A percentile compares a stretch with the other conserved stretches of the same genome.
Evolutionary conservation across 2,888 invertebrate species (phyloP).

Genomic region (Tipula confusa): DNA sequence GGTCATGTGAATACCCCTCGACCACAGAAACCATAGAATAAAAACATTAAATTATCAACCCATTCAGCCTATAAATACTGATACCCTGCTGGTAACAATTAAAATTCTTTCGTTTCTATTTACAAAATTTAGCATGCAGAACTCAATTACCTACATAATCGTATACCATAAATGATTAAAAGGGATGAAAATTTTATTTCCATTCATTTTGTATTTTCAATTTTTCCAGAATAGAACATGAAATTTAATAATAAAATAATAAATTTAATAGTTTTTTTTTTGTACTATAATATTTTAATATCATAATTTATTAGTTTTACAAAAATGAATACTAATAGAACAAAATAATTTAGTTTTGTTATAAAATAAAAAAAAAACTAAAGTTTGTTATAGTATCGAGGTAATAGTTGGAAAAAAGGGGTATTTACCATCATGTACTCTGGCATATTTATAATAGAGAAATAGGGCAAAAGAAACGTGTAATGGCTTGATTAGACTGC

Average conservation of each 20-base stretch:
- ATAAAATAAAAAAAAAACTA: background rate
- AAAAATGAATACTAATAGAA: background rate
- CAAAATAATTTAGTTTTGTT: background rate
- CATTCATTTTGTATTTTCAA: background rate
- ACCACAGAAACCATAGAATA: too few relatives aligned
- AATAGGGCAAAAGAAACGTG: background rate
- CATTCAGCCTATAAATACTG: background rate
- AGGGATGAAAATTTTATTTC: background rate
- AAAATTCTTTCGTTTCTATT: background rate
- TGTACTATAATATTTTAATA: background rate
- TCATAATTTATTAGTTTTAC: conserved; percentile 9
- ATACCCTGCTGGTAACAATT: background rate
- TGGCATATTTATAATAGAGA: background rate
- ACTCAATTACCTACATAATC: background rate
- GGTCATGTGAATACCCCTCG: too few relatives aligned
- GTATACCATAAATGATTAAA: background rate
- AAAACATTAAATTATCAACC: background rate
- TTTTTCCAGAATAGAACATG: background rate
- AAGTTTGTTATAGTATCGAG: background rate
- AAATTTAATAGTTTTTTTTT: background rate
- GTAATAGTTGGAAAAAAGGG: background rate
- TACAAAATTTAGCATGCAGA: background rate
- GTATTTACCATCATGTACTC: background rate
- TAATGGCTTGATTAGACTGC: conserved; percentile 12
- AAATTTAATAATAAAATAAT: conserved; percentile 20